Conservation (phyloP, 2,113 vertebrate species). For the Platysteira castanea region DNA sequence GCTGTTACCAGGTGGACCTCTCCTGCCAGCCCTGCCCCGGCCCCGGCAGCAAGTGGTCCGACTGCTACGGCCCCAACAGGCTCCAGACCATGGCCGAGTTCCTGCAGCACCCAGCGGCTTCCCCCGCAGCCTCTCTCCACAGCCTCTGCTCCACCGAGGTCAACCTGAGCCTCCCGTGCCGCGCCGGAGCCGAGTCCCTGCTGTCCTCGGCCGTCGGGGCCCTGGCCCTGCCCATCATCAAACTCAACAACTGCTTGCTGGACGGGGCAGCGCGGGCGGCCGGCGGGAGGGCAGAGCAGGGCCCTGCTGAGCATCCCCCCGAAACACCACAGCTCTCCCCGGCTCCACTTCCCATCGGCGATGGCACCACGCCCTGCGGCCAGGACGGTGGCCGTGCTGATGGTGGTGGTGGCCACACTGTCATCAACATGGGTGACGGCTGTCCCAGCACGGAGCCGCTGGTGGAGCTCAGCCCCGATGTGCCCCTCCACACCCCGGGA, state of each 20-base stretch:
- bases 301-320: not conserved
- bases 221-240: constrained; percentile 48
- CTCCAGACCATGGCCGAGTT: constrained; percentile 60
- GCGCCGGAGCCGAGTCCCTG: constrained; percentile 2
- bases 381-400: not conserved
- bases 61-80: constrained; percentile 57
- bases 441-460: not conserved
- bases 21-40: constrained; percentile 44
- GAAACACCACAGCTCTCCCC: not conserved
- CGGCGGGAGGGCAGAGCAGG: not conserved
- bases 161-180: constrained; percentile 25
- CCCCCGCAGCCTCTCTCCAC: constrained; percentile 57
- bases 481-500: constrained; percentile 64
- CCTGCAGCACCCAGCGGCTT: constrained; percentile 71
- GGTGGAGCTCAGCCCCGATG: constrained; percentile 15
- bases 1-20: constrained; percentile 74
- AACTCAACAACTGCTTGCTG: constrained; percentile 68
- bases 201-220: constrained; percentile 23
- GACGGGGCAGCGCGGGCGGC: not conserved
- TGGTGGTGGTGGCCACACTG: not conserved
- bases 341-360: accelerated
- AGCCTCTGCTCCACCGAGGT: constrained; percentile 61
- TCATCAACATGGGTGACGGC: not conserved
- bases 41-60: constrained; percentile 18
- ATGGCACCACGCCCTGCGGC: accelerated